Conservation (phyloP, 2,888 invertebrate genomes). For the Sinotaia quadrata region DNA sequence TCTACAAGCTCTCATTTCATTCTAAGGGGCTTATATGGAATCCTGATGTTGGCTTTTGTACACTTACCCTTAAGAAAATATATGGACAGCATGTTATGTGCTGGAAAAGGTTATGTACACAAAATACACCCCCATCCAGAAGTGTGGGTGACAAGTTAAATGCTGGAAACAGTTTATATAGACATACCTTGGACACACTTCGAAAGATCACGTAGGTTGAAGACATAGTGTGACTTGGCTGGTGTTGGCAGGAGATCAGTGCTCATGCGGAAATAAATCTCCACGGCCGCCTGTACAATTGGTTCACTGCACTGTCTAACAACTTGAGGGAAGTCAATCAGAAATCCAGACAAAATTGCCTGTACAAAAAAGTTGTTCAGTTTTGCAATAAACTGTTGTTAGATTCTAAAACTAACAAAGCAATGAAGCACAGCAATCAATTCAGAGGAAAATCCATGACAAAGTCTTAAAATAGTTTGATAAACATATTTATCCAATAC, state of each 20-base stretch:
- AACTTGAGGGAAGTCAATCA: slow-evolving; percentile 82
- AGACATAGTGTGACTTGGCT: slow-evolving; percentile 73
- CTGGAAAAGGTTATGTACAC: no score
- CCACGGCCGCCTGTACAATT: slow-evolving; percentile 71
- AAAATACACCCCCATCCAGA: no score
- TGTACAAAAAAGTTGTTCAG: slow-evolving; percentile 42
- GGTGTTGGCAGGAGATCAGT: slow-evolving; percentile 73
- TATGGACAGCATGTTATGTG: no score
- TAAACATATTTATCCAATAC: no score
- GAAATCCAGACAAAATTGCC: slow-evolving; percentile 82
- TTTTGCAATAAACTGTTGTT: background rate
- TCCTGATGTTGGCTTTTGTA: no score
- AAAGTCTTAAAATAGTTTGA: no score
- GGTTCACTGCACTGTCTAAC: slow-evolving; percentile 68
- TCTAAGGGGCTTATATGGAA: no score
- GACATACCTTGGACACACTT: slow-evolving; percentile 88
- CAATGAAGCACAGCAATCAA: background rate
- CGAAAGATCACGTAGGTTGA: slow-evolving; percentile 81
- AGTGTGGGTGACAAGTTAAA: no score
- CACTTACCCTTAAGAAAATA: no score
- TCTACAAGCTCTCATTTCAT: no score
- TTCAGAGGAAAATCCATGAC: background rate
- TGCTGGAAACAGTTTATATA: no score
- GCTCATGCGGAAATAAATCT: slow-evolving; percentile 72
- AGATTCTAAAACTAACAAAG: background rate